A percentile compares a stretch with the other conserved stretches of the same genome.
Evolutionary conservation across 2,113 vertebrate species (phyloP).

Genomic region (Xenopus tropicalis): UCB_Xtro_10.0 CM004444.2:3065501-3066000

Average conservation of each 20-base stretch:
- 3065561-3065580: slow-evolving; percentile 20
- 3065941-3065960: too few species aligned
- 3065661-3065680: slow-evolving; percentile 81
- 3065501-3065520: too few species aligned
- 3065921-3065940: too few species aligned
- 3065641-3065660: slow-evolving; percentile 81
- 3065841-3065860: too few species aligned
- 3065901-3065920: too few species aligned
- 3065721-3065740: slow-evolving; percentile 76
- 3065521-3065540: too few species aligned
- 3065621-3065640: slow-evolving; percentile 67
- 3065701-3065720: slow-evolving; percentile 65
- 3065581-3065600: slow-evolving; percentile 49
- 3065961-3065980: too few species aligned
- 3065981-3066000: too few species aligned
- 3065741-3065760: slow-evolving; percentile 1
- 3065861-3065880: too few species aligned
- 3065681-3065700: slow-evolving; percentile 78
- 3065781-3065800: not conserved
- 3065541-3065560: slow-evolving; percentile 19
- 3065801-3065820: not conserved
- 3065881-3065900: too few species aligned
- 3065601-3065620: slow-evolving; percentile 59
- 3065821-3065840: too few species aligned
- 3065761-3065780: slow-evolving; percentile 28